phyloP scores from a whole-genome alignment of 2,888 invertebrate genomes.

The Pilophorus perplexus region DNA sequence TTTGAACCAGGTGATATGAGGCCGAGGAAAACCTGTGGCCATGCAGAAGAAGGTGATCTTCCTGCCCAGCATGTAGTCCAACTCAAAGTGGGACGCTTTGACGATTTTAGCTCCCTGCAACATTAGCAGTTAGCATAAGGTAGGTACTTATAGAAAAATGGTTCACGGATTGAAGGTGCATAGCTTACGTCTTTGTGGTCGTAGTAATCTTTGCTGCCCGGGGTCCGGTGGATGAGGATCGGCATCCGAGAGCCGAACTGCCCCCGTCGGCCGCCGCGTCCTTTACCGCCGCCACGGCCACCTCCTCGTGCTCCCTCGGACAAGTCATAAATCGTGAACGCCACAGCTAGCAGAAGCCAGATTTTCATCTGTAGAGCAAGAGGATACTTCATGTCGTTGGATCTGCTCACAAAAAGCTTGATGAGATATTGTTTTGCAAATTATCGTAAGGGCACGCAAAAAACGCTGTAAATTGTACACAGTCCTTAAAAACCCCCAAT shows the following conservation, averaged over 20 bases:
- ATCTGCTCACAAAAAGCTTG: too few species aligned
- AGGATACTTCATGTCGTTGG: not conserved
- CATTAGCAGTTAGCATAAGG: too few species aligned
- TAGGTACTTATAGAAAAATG: conserved; percentile 48
- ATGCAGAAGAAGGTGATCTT: conserved; percentile 74
- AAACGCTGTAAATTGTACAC: too few species aligned
- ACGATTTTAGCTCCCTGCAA: conserved; percentile 66
- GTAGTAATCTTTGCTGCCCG: conserved; percentile 61
- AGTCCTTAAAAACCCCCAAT: too few species aligned
- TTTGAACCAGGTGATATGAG: conserved; percentile 75
- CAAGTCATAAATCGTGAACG: conserved; percentile 29
- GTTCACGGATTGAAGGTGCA: not conserved
- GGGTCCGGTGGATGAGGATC: conserved; percentile 59
- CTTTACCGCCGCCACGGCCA: conserved; percentile 50
- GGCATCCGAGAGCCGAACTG: conserved; percentile 58
- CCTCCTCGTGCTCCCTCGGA: conserved; percentile 45
- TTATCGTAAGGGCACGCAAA: too few species aligned
- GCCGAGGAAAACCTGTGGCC: conserved; percentile 68
- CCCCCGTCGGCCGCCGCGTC: conserved; percentile 53
- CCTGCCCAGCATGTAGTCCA: conserved; percentile 70
- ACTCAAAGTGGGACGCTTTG: conserved; percentile 68
- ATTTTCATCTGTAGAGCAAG: conserved; percentile 28
- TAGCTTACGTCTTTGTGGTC: conserved; percentile 62
- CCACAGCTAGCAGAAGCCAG: conserved; percentile 33
- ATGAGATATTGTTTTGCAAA: too few species aligned